Evolutionary conservation across 2,888 invertebrate genomes (phyloP).

Genomic region (Argyra leucocephala): DNA sequence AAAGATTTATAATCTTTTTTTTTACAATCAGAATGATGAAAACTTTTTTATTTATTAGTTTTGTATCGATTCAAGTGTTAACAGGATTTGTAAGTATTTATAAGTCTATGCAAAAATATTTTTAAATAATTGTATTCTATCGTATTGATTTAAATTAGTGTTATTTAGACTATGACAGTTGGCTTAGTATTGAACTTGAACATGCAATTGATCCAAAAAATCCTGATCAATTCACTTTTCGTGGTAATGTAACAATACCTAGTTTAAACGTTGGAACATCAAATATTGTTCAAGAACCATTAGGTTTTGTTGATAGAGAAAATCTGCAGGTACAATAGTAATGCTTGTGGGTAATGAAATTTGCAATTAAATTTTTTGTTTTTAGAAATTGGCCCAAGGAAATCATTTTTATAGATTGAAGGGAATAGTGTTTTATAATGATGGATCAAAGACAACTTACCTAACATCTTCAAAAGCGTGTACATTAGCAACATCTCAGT

Average conservation of each 20-base stretch:
- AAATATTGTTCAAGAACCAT: constrained; percentile 52
- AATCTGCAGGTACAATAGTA: constrained; percentile 47
- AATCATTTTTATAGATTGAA: constrained; percentile 68
- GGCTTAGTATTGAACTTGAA: constrained; percentile 59
- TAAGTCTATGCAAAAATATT: not conserved
- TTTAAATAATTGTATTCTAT: no score
- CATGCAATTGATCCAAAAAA: constrained; percentile 54
- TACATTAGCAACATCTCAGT: constrained; percentile 61
- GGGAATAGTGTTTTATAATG: constrained; percentile 57
- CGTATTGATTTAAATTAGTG: constrained; percentile 41
- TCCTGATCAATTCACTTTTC: constrained; percentile 50
- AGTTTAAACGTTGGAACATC: constrained; percentile 59
- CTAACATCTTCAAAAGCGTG: constrained; percentile 74
- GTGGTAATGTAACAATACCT: constrained; percentile 62
- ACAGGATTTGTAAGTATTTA: not conserved
- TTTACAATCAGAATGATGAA: no score
- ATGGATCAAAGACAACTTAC: constrained; percentile 58
- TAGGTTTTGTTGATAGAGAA: constrained; percentile 49
- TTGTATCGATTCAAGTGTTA: no score
- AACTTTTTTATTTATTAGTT: no score
- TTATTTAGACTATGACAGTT: constrained; percentile 64
- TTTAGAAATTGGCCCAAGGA: constrained; percentile 52
- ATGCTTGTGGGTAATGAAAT: not conserved
- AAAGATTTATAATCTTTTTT: no score
- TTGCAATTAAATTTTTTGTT: not conserved